Conservation (phyloP, 2,797 vertebrate species). For the Cyclopterus lumpus region DNA sequence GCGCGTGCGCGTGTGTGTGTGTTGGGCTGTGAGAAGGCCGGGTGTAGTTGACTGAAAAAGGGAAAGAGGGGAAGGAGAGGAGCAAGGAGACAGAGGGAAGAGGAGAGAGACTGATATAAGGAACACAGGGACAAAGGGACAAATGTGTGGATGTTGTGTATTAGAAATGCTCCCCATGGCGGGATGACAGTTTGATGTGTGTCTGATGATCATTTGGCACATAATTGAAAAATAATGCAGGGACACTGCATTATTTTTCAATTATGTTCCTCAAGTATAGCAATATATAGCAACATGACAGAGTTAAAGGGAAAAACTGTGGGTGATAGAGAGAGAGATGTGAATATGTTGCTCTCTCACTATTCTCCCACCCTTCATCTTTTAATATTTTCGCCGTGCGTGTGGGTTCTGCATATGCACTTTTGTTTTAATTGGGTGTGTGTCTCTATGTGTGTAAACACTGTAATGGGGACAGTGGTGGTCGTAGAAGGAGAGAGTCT, state of each 20-base stretch:
- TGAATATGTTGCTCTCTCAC: constrained; percentile 16
- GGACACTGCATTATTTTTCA: constrained; percentile 36
- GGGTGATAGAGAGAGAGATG: neutral
- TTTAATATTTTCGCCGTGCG: constrained; percentile 31
- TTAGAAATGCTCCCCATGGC: constrained; percentile 1
- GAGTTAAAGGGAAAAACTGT: constrained; percentile 44
- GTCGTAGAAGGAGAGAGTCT: constrained; percentile 43
- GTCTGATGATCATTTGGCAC: neutral
- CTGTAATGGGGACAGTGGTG: constrained; percentile 43
- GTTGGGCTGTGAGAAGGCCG: neutral
- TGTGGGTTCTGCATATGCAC: constrained; percentile 32
- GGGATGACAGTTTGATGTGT: constrained; percentile 10
- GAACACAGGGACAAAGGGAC: constrained; percentile 29
- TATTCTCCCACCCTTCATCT: constrained; percentile 21
- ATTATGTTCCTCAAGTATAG: constrained; percentile 65
- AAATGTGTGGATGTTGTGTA: constrained; percentile 7
- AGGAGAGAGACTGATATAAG: constrained; percentile 38
- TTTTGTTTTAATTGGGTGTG: constrained; percentile 34
- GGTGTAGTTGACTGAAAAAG: constrained; percentile 28
- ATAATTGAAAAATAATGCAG: no score
- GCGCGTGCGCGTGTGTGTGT: neutral
- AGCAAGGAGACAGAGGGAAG: neutral
- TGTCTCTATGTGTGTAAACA: constrained; percentile 24
- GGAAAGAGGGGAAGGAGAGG: neutral
- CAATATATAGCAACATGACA: constrained; percentile 67